A percentile compares a stretch with the other conserved stretches of the same genome.
Evolutionary conservation across 2,888 invertebrate species (phyloP).

Genomic region (Clusia tigrina): DNA sequence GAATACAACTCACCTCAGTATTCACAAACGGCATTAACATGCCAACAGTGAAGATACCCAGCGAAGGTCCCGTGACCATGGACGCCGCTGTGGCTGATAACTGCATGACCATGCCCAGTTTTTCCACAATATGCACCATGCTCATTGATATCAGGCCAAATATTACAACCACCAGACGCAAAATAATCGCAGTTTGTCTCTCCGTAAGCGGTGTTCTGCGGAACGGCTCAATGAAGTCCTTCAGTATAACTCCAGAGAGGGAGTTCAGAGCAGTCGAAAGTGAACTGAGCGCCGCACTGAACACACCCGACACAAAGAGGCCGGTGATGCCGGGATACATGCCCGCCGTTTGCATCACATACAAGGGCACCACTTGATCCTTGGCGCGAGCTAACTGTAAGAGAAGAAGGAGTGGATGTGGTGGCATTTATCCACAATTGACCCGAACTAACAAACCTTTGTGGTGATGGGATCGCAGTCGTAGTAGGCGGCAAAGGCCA

Average conservation of each 20-base stretch:
- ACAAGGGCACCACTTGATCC: conserved; percentile 81
- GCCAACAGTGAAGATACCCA: conserved; percentile 76
- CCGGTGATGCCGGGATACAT: conserved; percentile 82
- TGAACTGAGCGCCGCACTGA: conserved; percentile 86
- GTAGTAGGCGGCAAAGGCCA: conserved; percentile 77
- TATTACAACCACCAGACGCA: conserved; percentile 73
- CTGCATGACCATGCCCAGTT: conserved; percentile 75
- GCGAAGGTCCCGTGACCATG: conserved; percentile 72
- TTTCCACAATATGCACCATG: conserved; percentile 73
- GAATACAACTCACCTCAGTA: conserved; percentile 64
- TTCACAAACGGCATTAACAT: conserved; percentile 72
- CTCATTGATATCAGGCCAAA: conserved; percentile 73
- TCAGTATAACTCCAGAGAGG: conserved; percentile 78
- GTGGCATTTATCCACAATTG: not conserved
- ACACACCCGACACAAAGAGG: conserved; percentile 86
- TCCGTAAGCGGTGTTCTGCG: conserved; percentile 68
- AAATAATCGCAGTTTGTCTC: conserved; percentile 67
- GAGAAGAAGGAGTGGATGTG: not conserved
- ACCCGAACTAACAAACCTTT: conserved; percentile 66
- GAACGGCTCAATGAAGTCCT: conserved; percentile 78
- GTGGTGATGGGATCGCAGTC: conserved; percentile 81
- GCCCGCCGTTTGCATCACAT: conserved; percentile 83
- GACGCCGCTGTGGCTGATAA: conserved; percentile 71
- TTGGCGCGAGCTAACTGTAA: conserved; percentile 74
- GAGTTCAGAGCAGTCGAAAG: conserved; percentile 81